Base-by-base conservation (phyloP, 1,140 invertebrate genomes). In the Drosophila ercepeae region DNA sequence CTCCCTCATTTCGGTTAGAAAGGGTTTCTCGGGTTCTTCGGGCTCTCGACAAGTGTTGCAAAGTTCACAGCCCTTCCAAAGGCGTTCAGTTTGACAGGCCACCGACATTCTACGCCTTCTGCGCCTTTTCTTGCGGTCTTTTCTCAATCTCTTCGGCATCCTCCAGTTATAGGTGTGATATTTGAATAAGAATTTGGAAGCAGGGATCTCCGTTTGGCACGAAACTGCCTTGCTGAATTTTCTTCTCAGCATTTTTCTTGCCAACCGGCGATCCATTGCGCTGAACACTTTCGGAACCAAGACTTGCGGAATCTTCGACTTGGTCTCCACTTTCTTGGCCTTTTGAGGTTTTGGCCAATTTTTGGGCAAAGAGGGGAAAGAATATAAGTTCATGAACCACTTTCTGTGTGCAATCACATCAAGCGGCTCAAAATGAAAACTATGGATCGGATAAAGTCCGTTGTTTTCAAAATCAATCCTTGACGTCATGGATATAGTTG, bases 1-100 rank as follows among this genome's bases (percentile, higher is more conserved):
- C 5, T 45, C 46, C n/a, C 13, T 44, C 52, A 75, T 71, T 16
- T 65, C 52, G 1, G 29, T 6, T 36, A 67, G 54, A 2, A 63
- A 70, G 0, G 79, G 60, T 36, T 46, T 13, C 23, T 78, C 64
- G 9, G 70, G 70, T 9, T 59, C 54, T 3, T 6, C 0, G 13
- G 11, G 9, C 0, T 13, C 3, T 0, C 27, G 9, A 3, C 50
- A 27, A 1, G 21, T 14, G 4, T 45, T 19, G 23, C 75, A 78
- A 0, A 75, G 13, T 3, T 45, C 36, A 39, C 58, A 75, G 16
- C 23, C 21, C 0, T 27, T 9, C 9, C 19, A 18, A 1, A 18
- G 27, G 4, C 21, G 13, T 19, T 50, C 36, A 3, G 53, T 41
- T 42, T 60, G 67, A 18, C 45, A 42, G 6, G 42, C 8, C 3